Percentiles rank a stretch among this genome's conserved stretches.
Evolutionary conservation across 2,113 vertebrate genomes (phyloP).

Genomic region (Oreochromis tanganicae): DNA sequence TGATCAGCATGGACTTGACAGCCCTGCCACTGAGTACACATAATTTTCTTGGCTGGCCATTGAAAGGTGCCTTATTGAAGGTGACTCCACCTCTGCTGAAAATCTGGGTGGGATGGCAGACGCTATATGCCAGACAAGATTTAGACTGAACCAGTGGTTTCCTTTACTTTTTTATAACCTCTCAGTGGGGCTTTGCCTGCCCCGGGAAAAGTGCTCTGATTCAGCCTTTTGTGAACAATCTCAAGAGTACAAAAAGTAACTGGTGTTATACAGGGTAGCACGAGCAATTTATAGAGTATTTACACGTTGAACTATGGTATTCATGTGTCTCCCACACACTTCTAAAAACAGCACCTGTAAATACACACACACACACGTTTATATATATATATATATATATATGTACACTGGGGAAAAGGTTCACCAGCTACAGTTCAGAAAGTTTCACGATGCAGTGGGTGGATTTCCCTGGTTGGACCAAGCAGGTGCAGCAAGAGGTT

Average conservation of each 20-base stretch:
- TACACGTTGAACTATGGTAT: conserved; percentile 25
- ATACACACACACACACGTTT: neutral
- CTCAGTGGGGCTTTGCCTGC: neutral
- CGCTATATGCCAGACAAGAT: neutral
- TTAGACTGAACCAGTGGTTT: conserved; percentile 16
- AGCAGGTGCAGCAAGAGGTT: conserved; percentile 29
- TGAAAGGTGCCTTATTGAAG: conserved; percentile 38
- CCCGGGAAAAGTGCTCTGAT: neutral
- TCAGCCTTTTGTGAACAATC: conserved; percentile 12
- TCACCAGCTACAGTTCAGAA: conserved; percentile 32
- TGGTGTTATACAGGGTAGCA: conserved; percentile 14
- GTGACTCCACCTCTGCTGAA: conserved; percentile 42
- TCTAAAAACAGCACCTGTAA: conserved; percentile 37
- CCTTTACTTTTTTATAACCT: neutral
- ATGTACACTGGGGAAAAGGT: conserved; percentile 21
- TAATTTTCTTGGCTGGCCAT: conserved; percentile 20
- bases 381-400: neutral
- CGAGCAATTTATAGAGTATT: conserved; percentile 28
- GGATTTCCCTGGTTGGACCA: conserved; percentile 42
- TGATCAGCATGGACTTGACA: conserved; percentile 38
- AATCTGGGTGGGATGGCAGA: conserved; percentile 1
- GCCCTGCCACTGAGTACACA: conserved; percentile 12
- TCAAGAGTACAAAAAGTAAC: conserved; percentile 13
- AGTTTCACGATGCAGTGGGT: conserved; percentile 40
- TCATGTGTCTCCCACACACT: conserved; percentile 37